These are phyloP conservation scores for Hydriomena furcata DNA, from an alignment of 2,888 invertebrate species.

Conservation along the genomic window DNA sequence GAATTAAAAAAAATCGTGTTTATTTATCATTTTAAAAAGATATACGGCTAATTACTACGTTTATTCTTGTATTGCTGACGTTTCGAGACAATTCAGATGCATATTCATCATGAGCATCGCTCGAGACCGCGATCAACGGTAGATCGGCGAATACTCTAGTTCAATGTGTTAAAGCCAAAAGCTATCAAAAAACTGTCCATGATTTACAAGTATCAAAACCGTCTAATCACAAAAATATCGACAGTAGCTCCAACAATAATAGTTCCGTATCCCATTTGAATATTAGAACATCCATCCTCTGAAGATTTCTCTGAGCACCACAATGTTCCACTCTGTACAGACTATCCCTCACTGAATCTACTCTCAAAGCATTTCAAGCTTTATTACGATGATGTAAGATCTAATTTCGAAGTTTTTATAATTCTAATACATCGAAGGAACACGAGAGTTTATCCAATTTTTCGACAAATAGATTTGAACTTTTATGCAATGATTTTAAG, in stretches of 20 bases:
- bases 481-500: neutral
- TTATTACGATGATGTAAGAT: neutral
- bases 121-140: no score
- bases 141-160: no score
- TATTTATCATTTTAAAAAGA: no score
- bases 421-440: neutral
- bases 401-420: neutral
- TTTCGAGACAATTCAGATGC: no score
- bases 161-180: no score
- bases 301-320: slow-evolving; percentile 66
- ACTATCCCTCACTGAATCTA: slow-evolving; percentile 10
- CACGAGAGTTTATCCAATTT: neutral
- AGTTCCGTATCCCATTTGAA: slow-evolving; percentile 84
- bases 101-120: no score
- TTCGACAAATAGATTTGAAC: neutral
- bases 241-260: slow-evolving; percentile 83
- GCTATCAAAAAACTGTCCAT: neutral
- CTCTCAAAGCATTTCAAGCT: neutral
- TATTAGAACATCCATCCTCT: slow-evolving; percentile 82
- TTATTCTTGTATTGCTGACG: no score
- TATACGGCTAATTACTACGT: no score
- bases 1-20: no score
- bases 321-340: slow-evolving; percentile 38
- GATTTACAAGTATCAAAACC: slow-evolving; percentile 56
- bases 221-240: slow-evolving; percentile 60